Evolutionary conservation across 2,113 vertebrate genomes (phyloP).

Genomic region (Pycnonotus jocosus): DNA sequence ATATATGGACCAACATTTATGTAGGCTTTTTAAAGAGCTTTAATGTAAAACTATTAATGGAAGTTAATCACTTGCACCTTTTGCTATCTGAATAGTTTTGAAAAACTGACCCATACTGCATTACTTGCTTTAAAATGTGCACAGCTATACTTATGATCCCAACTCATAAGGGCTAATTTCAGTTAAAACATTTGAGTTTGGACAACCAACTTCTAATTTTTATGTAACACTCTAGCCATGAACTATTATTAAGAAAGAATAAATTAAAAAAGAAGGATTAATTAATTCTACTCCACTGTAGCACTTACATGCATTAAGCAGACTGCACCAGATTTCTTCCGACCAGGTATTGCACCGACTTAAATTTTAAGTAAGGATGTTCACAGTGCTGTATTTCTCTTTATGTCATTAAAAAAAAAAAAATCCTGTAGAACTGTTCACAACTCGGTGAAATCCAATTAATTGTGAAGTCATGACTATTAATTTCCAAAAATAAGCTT

Average conservation of each 20-base stretch:
- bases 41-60: background rate
- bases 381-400: background rate
- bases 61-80: background rate
- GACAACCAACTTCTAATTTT: background rate
- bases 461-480: slow-evolving; percentile 27
- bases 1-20: background rate
- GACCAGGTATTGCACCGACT: background rate
- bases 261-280: background rate
- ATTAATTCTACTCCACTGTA: background rate
- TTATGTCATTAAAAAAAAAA: background rate
- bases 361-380: background rate
- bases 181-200: background rate
- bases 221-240: background rate
- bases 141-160: background rate
- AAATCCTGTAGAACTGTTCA: background rate
- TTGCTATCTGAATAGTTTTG: background rate
- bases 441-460: background rate
- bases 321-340: background rate
- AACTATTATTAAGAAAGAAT: background rate
- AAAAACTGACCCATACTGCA: background rate
- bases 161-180: background rate
- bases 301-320: background rate
- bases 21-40: background rate
- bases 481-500: slow-evolving; percentile 47
- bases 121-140: background rate